A percentile compares a stretch with the other conserved stretches of the same genome.
Conservation (phyloP, 2,797 vertebrate genomes). For the Pampus argenteus region DNA sequence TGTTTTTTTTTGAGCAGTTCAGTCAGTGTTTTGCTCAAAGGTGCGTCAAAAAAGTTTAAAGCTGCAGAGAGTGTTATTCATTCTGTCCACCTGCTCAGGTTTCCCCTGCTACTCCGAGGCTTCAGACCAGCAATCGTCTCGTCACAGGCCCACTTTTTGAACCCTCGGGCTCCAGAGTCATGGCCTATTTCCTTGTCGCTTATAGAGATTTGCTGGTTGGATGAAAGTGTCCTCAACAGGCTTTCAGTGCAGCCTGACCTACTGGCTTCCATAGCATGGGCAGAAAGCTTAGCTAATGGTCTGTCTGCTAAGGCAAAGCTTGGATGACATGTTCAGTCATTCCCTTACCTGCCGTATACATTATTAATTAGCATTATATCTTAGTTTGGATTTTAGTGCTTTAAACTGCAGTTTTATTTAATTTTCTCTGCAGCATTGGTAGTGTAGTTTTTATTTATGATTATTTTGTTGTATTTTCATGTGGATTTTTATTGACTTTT, state of each 20-base stretch:
- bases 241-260: constrained; percentile 46
- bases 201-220: constrained; percentile 62
- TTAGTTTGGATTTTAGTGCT: background rate
- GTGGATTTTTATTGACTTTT: background rate
- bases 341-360: background rate
- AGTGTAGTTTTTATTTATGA: background rate
- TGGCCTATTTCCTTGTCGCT: constrained; percentile 53
- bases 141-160: constrained; percentile 42
- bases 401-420: background rate
- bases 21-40: constrained; percentile 4
- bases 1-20: background rate
- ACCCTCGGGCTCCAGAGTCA: constrained; percentile 34
- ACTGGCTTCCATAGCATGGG: constrained; percentile 44
- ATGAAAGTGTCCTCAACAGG: constrained; percentile 41
- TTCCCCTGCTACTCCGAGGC: constrained; percentile 1
- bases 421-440: background rate
- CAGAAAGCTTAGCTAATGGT: constrained; percentile 52
- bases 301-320: constrained; percentile 42
- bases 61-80: background rate
- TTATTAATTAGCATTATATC: background rate
- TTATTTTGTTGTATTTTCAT: background rate
- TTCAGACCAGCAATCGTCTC: constrained; percentile 33
- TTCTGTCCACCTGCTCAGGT: constrained; percentile 23
- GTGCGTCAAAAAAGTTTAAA: background rate
- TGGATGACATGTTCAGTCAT: constrained; percentile 9